These are phyloP conservation scores for Drosophila lowei DNA, from an alignment of 1,140 invertebrate genomes.

Conservation along the genomic window DNA sequence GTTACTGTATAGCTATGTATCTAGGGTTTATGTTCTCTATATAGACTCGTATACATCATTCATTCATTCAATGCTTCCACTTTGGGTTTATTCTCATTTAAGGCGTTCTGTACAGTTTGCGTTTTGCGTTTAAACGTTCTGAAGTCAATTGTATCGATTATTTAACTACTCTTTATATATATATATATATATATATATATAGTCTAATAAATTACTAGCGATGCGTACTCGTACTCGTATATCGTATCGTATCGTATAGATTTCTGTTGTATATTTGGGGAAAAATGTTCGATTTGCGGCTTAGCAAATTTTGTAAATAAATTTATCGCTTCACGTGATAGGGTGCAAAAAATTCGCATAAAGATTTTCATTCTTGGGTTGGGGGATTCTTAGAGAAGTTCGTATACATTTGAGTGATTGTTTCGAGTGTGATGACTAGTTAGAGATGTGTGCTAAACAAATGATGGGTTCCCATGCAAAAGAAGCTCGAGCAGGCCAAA, in stretches of 20 bases:
- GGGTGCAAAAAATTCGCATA: conserved; percentile 72
- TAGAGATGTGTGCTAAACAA: conserved; percentile 42
- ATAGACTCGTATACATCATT: conserved; percentile 76
- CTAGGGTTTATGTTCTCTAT: conserved; percentile 68
- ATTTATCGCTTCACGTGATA: conserved; percentile 53
- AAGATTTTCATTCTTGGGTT: conserved; percentile 31
- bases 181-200: conserved; percentile 41
- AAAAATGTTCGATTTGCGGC: conserved; percentile 56
- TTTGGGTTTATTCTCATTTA: conserved; percentile 57
- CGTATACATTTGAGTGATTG: conserved; percentile 82
- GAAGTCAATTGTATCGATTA: conserved; percentile 75
- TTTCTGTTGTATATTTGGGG: conserved; percentile 57
- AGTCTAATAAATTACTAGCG: conserved; percentile 73
- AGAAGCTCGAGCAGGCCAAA: conserved; percentile 65
- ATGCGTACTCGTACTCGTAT: conserved; percentile 66
- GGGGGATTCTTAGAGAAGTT: conserved; percentile 76
- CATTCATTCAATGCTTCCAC: conserved; percentile 50
- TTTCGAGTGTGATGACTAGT: conserved; percentile 67
- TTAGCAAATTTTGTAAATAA: conserved; percentile 73
- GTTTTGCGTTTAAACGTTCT: conserved; percentile 72
- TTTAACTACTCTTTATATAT: conserved; percentile 62
- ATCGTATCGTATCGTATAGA: conserved; percentile 68
- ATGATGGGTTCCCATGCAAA: conserved; percentile 42
- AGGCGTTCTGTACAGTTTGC: conserved; percentile 81
- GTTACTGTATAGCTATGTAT: conserved; percentile 67